Base-by-base conservation (phyloP, 2,888 invertebrate species). In the Mesochorus sp. region DNA sequence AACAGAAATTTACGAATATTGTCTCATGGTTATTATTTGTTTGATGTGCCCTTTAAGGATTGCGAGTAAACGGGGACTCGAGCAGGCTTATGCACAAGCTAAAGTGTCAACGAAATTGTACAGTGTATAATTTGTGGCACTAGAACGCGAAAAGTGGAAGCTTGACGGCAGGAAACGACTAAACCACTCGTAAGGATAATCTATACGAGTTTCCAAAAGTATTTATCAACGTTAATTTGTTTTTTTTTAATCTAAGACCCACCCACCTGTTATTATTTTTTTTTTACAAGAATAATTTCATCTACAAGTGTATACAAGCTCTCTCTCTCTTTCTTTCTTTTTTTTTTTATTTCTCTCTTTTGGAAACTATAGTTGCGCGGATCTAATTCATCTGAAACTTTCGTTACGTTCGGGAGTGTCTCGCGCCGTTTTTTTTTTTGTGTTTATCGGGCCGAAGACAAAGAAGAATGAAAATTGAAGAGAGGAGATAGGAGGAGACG, bases 221-320 rank as follows among this genome's bases (percentile, higher is more conserved):
- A 39, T 31, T 62, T 31, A 2, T 24, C 34, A n/a, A 3, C n/a
- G 1, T 67, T 17, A 19, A 19, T 44, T 19, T 6, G 6, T 4
- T 24, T 53, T 55, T 21, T 44, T 53, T 61, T 37, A 12, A 57
- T 68, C 44, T 68, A 62, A 64, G 31, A 75, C 57, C 21, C 62
- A 62, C 64, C 49, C 64, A 57, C 57, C 19, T 64, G 51, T 57
- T n/a, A n/a, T n/a, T n/a, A n/a, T n/a, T n/a, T n/a, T n/a, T n/a
- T n/a, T n/a, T 68, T 77, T 77, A 77, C 68, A 77, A 77, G 77
- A 77, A 77, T 77, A 77, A 77, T 77, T 77, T 76, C 49, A 77
- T 73, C 68, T 77, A 68, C 14, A 67, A 39, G 55, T 68, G 59
- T 71, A 31, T 42, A 76, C 57, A 76, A 76, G 72, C 77, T 71